Percentiles rank a stretch among this genome's conserved stretches.
These are phyloP conservation scores for Euura saliciscinereae DNA, from an alignment of 1,140 invertebrate genomes.

Conservation along the genomic window DNA sequence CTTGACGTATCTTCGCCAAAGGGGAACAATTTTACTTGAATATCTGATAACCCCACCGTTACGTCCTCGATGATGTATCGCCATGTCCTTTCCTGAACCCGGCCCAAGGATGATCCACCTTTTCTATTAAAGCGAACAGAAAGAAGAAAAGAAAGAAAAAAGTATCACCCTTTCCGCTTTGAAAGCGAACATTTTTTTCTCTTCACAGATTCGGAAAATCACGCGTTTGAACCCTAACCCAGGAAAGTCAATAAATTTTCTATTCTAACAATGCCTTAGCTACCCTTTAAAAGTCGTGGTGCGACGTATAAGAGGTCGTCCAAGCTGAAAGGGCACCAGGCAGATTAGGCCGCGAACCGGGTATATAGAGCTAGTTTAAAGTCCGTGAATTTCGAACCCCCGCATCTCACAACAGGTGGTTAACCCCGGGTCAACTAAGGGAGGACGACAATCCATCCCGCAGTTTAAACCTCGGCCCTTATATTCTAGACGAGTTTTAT, in stretches of 20 bases:
- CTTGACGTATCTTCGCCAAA: background rate
- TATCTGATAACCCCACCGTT: background rate
- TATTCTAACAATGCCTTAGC: background rate
- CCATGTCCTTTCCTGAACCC: background rate
- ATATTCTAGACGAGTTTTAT: no score
- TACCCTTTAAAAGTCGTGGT: background rate
- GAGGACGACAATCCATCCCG: background rate
- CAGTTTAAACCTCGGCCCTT: background rate
- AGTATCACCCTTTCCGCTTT: background rate
- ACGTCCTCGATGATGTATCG: conserved; percentile 1
- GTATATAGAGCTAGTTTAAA: background rate
- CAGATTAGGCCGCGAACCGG: background rate
- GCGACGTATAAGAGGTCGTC: background rate
- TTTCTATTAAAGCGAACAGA: background rate
- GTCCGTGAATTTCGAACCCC: background rate
- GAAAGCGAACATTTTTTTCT: no score
- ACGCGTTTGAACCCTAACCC: no score
- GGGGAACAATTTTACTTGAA: conserved; percentile 5
- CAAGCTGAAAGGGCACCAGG: background rate
- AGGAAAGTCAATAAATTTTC: background rate
- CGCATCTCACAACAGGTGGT: background rate
- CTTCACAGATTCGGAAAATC: no score
- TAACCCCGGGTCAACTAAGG: background rate
- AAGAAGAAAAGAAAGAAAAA: background rate
- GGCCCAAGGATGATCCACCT: background rate